phyloP scores from a whole-genome alignment of 2,797 vertebrate species.

The Antrozous pallidus region DNA sequence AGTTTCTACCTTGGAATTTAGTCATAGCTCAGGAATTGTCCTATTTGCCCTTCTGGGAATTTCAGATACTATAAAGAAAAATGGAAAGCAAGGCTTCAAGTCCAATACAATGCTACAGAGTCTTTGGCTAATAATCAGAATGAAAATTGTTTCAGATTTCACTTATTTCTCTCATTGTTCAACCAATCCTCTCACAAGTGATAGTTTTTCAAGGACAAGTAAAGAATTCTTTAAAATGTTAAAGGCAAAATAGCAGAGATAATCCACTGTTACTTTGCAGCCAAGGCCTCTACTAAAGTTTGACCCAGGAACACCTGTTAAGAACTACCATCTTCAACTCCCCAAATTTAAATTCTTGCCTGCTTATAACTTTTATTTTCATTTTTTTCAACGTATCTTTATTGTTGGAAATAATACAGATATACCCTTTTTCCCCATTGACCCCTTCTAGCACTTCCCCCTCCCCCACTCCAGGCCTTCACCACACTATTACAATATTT shows the following conservation, averaged over 20 bases:
- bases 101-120: not conserved
- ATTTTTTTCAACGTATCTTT: no score
- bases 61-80: not conserved
- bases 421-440: no score
- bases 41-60: not conserved
- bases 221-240: not conserved
- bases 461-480: no score
- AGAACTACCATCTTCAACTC: not conserved
- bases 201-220: not conserved
- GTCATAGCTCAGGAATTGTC: not conserved
- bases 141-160: not conserved
- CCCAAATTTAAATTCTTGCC: not conserved
- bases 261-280: not conserved
- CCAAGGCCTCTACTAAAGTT: not conserved
- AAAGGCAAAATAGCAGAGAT: not conserved
- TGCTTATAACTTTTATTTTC: not conserved
- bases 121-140: not conserved
- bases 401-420: no score
- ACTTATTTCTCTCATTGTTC: not conserved
- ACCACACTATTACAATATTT: not conserved
- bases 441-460: no score
- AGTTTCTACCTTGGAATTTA: not conserved
- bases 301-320: not conserved
- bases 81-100: not conserved
- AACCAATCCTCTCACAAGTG: not conserved